phyloP scores from a whole-genome alignment of 2,797 vertebrate species.

The Pseudochromis fuscus region DNA sequence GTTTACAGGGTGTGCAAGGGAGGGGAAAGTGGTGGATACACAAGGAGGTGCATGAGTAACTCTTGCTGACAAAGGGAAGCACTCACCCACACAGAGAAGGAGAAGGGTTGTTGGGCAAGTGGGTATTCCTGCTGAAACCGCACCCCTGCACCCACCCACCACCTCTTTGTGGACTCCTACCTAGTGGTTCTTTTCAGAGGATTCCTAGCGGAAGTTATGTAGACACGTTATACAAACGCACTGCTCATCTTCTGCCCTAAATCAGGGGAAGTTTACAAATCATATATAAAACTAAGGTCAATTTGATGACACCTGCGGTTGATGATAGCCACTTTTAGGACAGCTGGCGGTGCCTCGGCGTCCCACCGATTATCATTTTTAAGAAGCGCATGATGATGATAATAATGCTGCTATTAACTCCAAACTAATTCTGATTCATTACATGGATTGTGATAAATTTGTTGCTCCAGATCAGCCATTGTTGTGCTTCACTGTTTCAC shows the following conservation, averaged over 20 bases:
- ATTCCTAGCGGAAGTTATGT: conserved; percentile 78
- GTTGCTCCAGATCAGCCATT: conserved; percentile 10
- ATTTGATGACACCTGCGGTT: conserved; percentile 7
- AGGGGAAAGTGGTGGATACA: conserved; percentile 71
- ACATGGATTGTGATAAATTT: conserved; percentile 21
- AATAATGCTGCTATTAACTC: conserved; percentile 6
- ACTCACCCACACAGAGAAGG: conserved; percentile 83
- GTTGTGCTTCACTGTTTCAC: conserved; percentile 2
- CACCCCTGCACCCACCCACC: conserved; percentile 77
- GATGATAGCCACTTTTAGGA: conserved; percentile 14
- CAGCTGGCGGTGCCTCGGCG: background rate
- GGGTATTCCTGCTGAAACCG: conserved; percentile 85
- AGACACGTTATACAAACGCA: conserved; percentile 65
- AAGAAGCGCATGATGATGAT: conserved; percentile 2
- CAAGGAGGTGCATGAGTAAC: conserved; percentile 84
- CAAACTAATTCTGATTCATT: conserved; percentile 24
- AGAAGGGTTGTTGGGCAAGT: conserved; percentile 83
- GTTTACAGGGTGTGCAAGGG: conserved; percentile 78
- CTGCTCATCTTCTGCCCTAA: conserved; percentile 47
- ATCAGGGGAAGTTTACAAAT: conserved; percentile 34
- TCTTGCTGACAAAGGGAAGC: conserved; percentile 86
- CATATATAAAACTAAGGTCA: conserved; percentile 3
- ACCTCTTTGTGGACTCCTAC: conserved; percentile 79
- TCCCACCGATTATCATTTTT: conserved; percentile 3
- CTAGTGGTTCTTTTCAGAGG: conserved; percentile 78